Conservation (phyloP, 2,797 vertebrate genomes). For the Heteromormyrus szaboi region DNA sequence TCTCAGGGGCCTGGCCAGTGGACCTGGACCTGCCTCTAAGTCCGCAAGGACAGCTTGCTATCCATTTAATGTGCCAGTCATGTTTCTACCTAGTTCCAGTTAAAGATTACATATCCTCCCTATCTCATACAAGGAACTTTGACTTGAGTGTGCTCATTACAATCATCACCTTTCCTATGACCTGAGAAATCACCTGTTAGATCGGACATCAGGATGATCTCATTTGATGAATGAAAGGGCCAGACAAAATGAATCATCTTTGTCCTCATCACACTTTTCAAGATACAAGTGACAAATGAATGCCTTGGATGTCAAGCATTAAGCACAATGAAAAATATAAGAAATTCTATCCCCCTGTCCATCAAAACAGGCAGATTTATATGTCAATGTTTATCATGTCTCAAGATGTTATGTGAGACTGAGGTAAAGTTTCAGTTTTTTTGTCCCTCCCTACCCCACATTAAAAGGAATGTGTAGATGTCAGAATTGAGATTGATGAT, state of each 20-base stretch:
- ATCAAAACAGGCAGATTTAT: neutral
- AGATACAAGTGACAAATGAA: neutral
- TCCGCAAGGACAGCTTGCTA: neutral
- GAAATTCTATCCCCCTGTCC: neutral
- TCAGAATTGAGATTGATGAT: neutral
- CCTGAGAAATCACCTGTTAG: neutral
- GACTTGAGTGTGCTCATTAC: neutral
- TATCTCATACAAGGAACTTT: slow-evolving; percentile 18
- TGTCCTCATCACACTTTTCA: neutral
- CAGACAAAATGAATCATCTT: neutral
- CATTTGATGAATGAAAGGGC: slow-evolving; percentile 13
- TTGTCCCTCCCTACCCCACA: neutral
- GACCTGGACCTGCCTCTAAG: neutral
- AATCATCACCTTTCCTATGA: neutral
- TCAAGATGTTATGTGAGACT: neutral
- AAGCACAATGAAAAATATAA: neutral
- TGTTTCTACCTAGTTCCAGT: neutral
- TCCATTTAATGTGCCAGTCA: neutral
- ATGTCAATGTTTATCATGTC: neutral
- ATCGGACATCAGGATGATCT: slow-evolving; percentile 10
- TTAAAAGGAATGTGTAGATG: neutral
- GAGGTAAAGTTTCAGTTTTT: neutral
- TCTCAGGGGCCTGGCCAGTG: neutral
- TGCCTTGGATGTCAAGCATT: neutral
- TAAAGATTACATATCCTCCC: slow-evolving; percentile 18